A percentile compares a stretch with the other conserved stretches of the same genome.
Conservation (phyloP, 1,140 invertebrate genomes). For the Euglossa dilemma region DNA sequence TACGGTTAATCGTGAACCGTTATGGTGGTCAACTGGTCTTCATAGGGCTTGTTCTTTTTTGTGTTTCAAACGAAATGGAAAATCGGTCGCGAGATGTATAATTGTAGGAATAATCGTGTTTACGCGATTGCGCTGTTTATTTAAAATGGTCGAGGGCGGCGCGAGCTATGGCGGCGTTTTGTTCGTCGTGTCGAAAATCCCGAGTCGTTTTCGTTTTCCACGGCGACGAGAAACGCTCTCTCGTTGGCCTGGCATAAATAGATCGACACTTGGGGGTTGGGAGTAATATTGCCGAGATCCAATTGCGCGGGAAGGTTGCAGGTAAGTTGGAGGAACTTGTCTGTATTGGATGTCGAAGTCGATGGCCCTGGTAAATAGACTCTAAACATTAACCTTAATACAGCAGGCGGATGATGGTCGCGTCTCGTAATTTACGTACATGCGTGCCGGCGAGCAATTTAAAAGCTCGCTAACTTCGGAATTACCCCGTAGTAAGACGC, state of each 20-base stretch:
- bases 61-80: too few relatives aligned
- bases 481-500: conserved; percentile 16
- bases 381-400: conserved; percentile 44
- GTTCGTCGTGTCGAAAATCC: background rate
- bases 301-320: conserved; percentile 32
- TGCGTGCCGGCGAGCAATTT: conserved; percentile 42
- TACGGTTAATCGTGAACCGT: too few relatives aligned
- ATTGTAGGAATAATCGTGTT: too few relatives aligned
- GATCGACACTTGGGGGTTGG: conserved; percentile 12
- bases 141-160: too few relatives aligned
- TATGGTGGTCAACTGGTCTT: too few relatives aligned
- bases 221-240: conserved; percentile 1
- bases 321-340: conserved; percentile 24
- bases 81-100: too few relatives aligned
- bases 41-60: too few relatives aligned
- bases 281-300: conserved; percentile 35
- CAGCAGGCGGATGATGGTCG: conserved; percentile 10
- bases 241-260: conserved; percentile 29
- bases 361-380: conserved; percentile 36
- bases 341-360: conserved; percentile 35
- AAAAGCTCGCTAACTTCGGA: conserved; percentile 17
- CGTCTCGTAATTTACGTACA: conserved; percentile 17
- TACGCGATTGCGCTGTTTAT: too few relatives aligned
- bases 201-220: background rate
- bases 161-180: too few relatives aligned